Conservation (phyloP, 2,888 invertebrate genomes). For the Amphipyra tragopoginis region DNA sequence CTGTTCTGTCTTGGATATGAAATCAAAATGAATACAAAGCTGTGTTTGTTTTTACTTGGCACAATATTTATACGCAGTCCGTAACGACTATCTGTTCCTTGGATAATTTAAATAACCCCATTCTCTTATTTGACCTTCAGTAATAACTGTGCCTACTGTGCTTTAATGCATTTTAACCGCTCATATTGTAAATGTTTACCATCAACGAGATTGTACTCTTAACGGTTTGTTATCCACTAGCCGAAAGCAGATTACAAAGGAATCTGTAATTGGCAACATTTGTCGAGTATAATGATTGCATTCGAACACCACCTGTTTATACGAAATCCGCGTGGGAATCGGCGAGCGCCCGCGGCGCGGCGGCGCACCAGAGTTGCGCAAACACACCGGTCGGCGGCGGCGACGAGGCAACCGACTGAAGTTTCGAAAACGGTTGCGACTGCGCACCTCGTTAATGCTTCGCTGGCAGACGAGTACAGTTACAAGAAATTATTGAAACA, state of each 20-base stretch:
- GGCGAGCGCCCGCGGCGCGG: conserved; percentile 70
- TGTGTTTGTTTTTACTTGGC: conserved; percentile 37
- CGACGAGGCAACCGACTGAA: conserved; percentile 55
- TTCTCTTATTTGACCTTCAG: conserved; percentile 58
- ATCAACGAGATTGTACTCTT: conserved; percentile 50
- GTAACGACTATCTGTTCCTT: conserved; percentile 41
- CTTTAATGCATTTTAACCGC: conserved; percentile 43
- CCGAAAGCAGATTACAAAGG: conserved; percentile 62
- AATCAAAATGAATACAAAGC: conserved; percentile 30
- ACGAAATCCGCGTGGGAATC: conserved; percentile 89
- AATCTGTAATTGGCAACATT: conserved; percentile 72
- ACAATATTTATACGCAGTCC: conserved; percentile 37
- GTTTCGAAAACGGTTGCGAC: conserved; percentile 73
- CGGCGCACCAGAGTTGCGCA: conserved; percentile 73
- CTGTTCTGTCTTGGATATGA: conserved; percentile 20
- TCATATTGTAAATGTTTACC: conserved; percentile 55
- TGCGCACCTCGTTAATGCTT: conserved; percentile 62
- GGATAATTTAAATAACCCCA: conserved; percentile 58
- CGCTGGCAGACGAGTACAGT: conserved; percentile 58
- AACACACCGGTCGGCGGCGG: conserved; percentile 64
- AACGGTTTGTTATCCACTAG: conserved; percentile 48
- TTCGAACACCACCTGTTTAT: conserved; percentile 82
- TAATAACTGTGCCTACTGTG: conserved; percentile 31
- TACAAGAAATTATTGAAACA: conserved; percentile 54
- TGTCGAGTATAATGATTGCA: conserved; percentile 73